Percentiles rank a stretch among this genome's conserved stretches.
Evolutionary conservation across 2,113 vertebrate genomes (phyloP).

Genomic region (Uria aalge): DNA sequence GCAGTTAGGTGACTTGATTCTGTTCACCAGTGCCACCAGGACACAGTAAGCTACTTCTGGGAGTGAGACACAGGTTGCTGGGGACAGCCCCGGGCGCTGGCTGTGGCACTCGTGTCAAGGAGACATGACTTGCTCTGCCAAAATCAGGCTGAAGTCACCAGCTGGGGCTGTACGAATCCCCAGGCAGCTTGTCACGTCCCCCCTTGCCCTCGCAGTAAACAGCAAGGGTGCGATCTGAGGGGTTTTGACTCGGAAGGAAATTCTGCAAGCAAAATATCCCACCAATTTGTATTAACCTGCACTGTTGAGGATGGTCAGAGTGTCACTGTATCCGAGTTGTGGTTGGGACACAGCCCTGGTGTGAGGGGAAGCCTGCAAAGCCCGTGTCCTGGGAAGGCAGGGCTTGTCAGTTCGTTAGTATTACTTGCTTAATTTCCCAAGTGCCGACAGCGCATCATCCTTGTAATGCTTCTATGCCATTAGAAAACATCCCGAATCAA

Average conservation of each 20-base stretch:
- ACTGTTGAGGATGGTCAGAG: not conserved
- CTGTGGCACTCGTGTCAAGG: rapidly evolving
- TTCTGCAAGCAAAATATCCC: not conserved
- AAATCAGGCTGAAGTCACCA: not conserved
- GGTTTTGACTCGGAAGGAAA: not conserved
- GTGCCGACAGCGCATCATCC: rapidly evolving
- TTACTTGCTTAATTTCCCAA: not conserved
- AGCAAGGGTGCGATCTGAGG: not conserved
- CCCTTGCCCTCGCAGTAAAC: not conserved
- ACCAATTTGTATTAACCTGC: not conserved
- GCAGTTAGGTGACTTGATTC: not conserved
- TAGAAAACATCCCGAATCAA: not conserved
- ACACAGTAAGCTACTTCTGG: not conserved
- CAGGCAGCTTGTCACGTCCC: not conserved
- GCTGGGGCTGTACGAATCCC: not conserved
- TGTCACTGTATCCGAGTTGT: not conserved
- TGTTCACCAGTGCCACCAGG: not conserved
- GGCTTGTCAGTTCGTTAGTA: too few relatives aligned
- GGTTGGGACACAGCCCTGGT: not conserved
- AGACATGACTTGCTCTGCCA: rapidly evolving
- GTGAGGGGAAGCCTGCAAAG: not conserved
- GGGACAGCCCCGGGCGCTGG: not conserved
- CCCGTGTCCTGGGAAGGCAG: rapidly evolving
- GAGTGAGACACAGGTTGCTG: rapidly evolving
- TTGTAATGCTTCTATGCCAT: not conserved